Base-by-base conservation (phyloP, 2,888 invertebrate species). In the Podotricha telesiphe region DNA sequence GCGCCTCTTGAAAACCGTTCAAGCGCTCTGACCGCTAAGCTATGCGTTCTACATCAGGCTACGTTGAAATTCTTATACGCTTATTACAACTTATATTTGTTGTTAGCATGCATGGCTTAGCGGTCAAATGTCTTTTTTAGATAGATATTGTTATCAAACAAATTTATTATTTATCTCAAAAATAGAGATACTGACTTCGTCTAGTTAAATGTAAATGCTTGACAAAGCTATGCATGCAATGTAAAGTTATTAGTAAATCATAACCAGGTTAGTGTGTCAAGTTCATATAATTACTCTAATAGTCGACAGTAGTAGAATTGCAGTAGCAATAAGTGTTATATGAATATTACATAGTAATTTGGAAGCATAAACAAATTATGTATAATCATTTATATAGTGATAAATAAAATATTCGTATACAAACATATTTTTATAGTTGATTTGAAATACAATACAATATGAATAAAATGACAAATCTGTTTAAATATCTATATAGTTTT, bases 231-330 rank as follows among this genome's bases (percentile, higher is more conserved):
- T 62, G 64, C 70, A 71, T 68, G 70, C 73, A 70, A 72, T 61
- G 69, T 64, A 22, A 69, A 67, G 59, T 67, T 59, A 69, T 69
- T 67, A 67, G 68, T 73, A 73, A 73, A 73, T 73, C 67, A 64
- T 68, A 68, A 71, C 47, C 68, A 51, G 64, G 64, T 64, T 69
- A 68, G 50, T 73, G 19, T 73, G 73, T 73, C 73, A 73, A 73
- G 73, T 73, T 73, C 73, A 66, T 53, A 64, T 63, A 71, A 71
- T 73, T 67, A 73, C 65, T 67, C 51, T 69, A 73, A 73, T 69
- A 69, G 66, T 69, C 64, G 17, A 66, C 48, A 62, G 48, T 37
- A 50, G 42, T 64, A 68, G 48, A 68, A 69, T 73, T 71, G 4
- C 42, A 42, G 42, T 42, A 48, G 47, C 68, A 66, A 67, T 65